phyloP scores from a whole-genome alignment of 2,797 vertebrate species.

The Gobionotothen gibberifrons region DNA sequence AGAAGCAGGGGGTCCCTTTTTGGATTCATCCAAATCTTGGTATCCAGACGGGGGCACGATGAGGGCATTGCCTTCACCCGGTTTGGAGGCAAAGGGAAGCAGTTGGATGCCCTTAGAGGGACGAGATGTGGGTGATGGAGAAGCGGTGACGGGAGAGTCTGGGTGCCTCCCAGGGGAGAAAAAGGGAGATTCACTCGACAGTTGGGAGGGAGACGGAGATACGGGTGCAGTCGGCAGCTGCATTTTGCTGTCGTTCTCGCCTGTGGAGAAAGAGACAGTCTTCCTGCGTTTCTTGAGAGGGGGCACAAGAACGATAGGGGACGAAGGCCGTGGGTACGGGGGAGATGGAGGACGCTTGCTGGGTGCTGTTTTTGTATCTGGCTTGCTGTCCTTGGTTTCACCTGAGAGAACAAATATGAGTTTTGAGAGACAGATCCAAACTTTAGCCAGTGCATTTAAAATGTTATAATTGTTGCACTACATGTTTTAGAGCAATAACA shows the following conservation, averaged over 20 bases:
- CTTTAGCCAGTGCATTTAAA: neutral
- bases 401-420: constrained; percentile 36
- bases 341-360: constrained; percentile 70
- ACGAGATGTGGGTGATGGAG: constrained; percentile 30
- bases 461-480: neutral
- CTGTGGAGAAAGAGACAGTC: constrained; percentile 90
- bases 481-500: too few species aligned
- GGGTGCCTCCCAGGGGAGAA: constrained; percentile 62
- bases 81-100: constrained; percentile 80
- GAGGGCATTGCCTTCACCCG: constrained; percentile 79
- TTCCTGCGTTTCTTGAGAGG: constrained; percentile 94
- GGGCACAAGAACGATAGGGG: constrained; percentile 87
- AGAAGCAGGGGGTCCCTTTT: constrained; percentile 58
- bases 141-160: constrained; percentile 60
- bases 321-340: constrained; percentile 83
- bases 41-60: constrained; percentile 79
- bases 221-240: constrained; percentile 34
- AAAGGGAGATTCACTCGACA: constrained; percentile 50
- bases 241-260: constrained; percentile 79
- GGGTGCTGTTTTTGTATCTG: constrained; percentile 24
- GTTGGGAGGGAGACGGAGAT: constrained; percentile 59
- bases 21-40: constrained; percentile 71
- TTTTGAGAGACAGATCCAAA: neutral
- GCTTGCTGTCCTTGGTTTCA: constrained; percentile 60
- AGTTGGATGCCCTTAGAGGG: constrained; percentile 78